phyloP scores from a whole-genome alignment of 2,113 vertebrate genomes.

The Brienomyrus longianalis region DNA sequence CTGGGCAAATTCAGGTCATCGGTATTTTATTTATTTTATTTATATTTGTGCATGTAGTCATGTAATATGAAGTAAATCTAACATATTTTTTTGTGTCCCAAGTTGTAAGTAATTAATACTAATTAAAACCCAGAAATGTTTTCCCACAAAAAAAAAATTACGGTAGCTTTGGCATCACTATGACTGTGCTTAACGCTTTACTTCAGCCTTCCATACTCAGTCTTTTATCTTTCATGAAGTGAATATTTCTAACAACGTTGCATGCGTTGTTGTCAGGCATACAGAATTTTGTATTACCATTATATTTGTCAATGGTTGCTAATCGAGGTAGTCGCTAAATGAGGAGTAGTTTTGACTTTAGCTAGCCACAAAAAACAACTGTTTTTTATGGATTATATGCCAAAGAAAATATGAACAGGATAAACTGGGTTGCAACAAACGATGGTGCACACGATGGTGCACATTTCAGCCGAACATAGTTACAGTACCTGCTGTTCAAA shows the following conservation, averaged over 20 bases:
- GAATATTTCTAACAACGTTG: background rate
- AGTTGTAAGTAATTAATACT: background rate
- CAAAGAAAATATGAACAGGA: background rate
- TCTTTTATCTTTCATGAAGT: background rate
- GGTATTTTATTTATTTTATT: too few species aligned
- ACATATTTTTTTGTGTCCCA: background rate
- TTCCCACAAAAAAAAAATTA: background rate
- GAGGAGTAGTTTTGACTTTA: background rate
- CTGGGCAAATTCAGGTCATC: background rate
- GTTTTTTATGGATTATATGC: background rate
- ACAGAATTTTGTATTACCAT: background rate
- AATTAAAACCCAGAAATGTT: background rate
- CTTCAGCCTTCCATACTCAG: background rate
- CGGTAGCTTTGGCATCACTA: background rate
- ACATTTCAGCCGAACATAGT: background rate
- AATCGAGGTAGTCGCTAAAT: background rate
- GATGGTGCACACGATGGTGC: background rate
- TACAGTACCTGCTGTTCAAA: background rate
- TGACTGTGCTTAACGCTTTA: background rate
- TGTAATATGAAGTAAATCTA: background rate
- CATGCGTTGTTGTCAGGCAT: background rate
- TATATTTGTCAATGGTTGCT: background rate
- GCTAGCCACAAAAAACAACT: background rate
- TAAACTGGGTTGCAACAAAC: background rate
- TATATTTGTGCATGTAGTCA: background rate